These are phyloP conservation scores for Etheostoma perlongum DNA, from an alignment of 2,797 vertebrate species.

Conservation along the genomic window DNA sequence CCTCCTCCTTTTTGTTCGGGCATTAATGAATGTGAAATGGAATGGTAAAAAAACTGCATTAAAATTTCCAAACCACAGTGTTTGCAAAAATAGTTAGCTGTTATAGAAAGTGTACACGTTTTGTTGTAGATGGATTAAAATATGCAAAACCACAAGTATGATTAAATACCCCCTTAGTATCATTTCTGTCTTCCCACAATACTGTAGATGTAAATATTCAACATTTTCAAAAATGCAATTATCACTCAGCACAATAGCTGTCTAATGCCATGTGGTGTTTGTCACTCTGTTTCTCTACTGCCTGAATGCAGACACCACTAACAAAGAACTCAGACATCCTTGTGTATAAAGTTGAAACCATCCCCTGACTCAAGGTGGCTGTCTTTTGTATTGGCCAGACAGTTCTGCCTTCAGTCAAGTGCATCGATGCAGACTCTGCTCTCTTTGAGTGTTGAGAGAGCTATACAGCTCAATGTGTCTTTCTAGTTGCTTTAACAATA, in stretches of 20 bases:
- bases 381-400: slow-evolving; percentile 28
- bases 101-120: not conserved
- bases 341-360: slow-evolving; percentile 15
- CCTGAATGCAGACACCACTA: not conserved
- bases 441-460: not conserved
- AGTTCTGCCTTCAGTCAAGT: slow-evolving; percentile 31
- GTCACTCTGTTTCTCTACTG: not conserved
- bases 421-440: slow-evolving; percentile 5
- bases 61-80: not conserved
- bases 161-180: not conserved
- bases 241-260: not conserved
- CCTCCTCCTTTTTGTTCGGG: not conserved
- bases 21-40: not conserved
- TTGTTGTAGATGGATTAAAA: not conserved
- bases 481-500: slow-evolving; percentile 39
- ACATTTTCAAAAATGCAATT: not conserved
- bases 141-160: not conserved
- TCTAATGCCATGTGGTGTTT: slow-evolving; percentile 1
- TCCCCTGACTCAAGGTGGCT: slow-evolving; percentile 12
- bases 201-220: not conserved
- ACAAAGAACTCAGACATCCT: slow-evolving; percentile 28
- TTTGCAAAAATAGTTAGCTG: not conserved
- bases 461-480: slow-evolving; percentile 18
- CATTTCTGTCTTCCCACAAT: not conserved
- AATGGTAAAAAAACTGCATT: not conserved